Evolutionary conservation across 2,797 vertebrate species (phyloP).

Genomic region (Orientallactaga sibirica): DNA sequence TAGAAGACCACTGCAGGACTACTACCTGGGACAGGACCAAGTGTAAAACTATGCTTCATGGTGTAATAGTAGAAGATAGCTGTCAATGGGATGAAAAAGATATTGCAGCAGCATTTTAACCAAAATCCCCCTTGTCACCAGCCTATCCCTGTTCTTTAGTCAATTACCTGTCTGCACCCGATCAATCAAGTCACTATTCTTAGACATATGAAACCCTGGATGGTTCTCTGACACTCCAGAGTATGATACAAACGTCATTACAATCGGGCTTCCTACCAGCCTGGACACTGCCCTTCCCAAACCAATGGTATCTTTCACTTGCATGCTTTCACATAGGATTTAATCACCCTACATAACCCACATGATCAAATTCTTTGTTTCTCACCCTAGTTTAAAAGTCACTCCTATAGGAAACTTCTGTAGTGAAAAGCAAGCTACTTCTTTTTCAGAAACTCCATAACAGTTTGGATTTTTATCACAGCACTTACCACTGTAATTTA

Average conservation of each 20-base stretch:
- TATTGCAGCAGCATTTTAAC: background rate
- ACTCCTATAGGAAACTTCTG: background rate
- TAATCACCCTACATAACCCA: background rate
- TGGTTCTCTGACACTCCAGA: background rate
- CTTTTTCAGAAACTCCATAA: fast-evolving
- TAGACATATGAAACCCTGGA: background rate
- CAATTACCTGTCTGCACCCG: background rate
- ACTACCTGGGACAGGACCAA: background rate
- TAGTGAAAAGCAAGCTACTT: background rate
- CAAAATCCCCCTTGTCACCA: no score
- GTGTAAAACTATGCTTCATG: fast-evolving
- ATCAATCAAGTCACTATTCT: no score
- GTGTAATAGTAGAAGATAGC: fast-evolving
- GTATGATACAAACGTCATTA: background rate
- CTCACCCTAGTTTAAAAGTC: background rate
- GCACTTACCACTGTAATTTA: background rate
- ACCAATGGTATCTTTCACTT: background rate
- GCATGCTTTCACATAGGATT: background rate
- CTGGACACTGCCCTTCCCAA: background rate
- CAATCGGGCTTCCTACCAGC: no score
- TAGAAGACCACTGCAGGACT: background rate
- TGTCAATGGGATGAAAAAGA: background rate
- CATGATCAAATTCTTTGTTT: background rate
- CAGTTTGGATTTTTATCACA: background rate
- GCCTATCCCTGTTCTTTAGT: background rate